These are phyloP conservation scores for Danio aesculapii DNA, from an alignment of 2,797 vertebrate genomes.

Conservation along the genomic window DNA sequence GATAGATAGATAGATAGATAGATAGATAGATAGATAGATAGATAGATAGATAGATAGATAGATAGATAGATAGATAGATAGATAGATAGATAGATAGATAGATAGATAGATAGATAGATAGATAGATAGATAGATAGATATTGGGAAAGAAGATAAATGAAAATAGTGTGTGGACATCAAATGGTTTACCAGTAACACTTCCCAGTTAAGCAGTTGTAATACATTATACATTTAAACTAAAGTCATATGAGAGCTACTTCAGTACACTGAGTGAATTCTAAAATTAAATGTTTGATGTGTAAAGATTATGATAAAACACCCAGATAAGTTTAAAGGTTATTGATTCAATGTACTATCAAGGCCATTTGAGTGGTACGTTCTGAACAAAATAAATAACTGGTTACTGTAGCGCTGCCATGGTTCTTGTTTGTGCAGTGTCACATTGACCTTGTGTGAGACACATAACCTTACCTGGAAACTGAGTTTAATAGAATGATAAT, in stretches of 20 bases:
- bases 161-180: no score
- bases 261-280: not conserved
- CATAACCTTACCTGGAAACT: conserved; percentile 30
- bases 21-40: no score
- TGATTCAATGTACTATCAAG: conserved; percentile 12
- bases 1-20: not conserved
- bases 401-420: not conserved
- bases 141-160: not conserved
- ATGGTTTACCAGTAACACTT: no score
- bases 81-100: not conserved
- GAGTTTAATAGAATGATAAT: conserved; percentile 12
- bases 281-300: not conserved
- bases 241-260: not conserved
- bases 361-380: not conserved
- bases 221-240: not conserved
- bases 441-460: not conserved
- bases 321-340: conserved; percentile 6
- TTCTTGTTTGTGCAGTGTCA: conserved; percentile 31
- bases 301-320: conserved; percentile 12
- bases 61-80: no score
- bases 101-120: conserved; percentile 7
- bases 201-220: no score
- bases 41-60: no score
- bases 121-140: not conserved
- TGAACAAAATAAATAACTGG: not conserved